Conservation (phyloP, 2,113 vertebrate genomes). For the Piprites chloris region DNA sequence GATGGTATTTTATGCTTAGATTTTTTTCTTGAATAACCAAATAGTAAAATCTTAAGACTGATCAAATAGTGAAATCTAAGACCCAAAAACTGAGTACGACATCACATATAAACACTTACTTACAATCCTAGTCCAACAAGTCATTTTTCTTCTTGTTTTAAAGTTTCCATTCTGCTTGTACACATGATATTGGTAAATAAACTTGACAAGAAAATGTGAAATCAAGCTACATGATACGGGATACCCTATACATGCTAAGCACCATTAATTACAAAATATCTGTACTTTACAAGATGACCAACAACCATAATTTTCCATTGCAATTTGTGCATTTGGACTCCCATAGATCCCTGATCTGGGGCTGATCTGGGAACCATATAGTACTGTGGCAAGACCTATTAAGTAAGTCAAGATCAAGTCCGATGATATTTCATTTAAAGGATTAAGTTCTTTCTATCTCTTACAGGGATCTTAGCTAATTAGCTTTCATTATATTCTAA, state of each 20-base stretch:
- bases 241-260: background rate
- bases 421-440: background rate
- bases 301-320: background rate
- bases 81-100: background rate
- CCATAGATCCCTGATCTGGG: background rate
- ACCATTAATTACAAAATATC: background rate
- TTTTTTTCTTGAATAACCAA: background rate
- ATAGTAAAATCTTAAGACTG: background rate
- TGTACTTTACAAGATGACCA: background rate
- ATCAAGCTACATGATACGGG: background rate
- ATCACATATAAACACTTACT: background rate
- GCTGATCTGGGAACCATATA: background rate
- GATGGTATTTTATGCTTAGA: background rate
- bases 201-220: background rate
- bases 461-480: background rate
- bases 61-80: background rate
- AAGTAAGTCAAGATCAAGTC: background rate
- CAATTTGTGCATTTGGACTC: background rate
- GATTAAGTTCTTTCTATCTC: background rate
- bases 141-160: background rate
- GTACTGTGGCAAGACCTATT: accelerated
- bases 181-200: background rate
- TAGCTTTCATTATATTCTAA: background rate
- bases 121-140: background rate
- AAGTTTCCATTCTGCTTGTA: background rate